Conservation (phyloP, 2,888 invertebrate genomes). For the Shargacucullia verbasci region DNA sequence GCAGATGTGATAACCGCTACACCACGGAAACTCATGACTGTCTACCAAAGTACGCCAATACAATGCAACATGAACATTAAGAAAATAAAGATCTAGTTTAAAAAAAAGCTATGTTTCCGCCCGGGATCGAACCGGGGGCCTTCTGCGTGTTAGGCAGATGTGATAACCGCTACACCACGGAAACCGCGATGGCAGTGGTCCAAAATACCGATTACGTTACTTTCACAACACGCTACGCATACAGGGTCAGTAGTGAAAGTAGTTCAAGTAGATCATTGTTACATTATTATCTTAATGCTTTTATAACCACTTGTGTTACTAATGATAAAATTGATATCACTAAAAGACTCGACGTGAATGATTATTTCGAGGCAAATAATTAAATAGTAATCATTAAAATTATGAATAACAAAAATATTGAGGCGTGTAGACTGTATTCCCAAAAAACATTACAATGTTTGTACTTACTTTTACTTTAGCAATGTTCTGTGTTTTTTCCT, state of each 20-base stretch:
- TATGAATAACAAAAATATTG: no score
- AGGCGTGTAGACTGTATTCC: no score
- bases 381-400: no score
- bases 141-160: constrained; percentile 97
- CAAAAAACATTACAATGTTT: no score
- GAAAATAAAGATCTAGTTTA: background rate
- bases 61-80: background rate
- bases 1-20: constrained; percentile 97
- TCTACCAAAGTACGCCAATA: background rate
- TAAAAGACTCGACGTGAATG: no score
- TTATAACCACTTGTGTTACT: constrained; percentile 7
- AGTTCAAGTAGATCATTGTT: constrained; percentile 1
- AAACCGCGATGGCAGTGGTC: constrained; percentile 79
- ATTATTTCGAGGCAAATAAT: no score
- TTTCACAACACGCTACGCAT: background rate
- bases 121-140: constrained; percentile 97
- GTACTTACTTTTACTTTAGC: no score
- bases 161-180: constrained; percentile 97
- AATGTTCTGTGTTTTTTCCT: no score
- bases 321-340: no score
- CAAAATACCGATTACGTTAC: constrained; percentile 9
- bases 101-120: constrained; percentile 91
- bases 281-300: constrained; percentile 16
- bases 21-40: constrained; percentile 92
- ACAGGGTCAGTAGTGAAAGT: constrained; percentile 25